Evolutionary conservation across 1,140 invertebrate genomes (phyloP), one percentile per base, ranked within the genome.

Genomic region (Neoseiulus cucumeris): DNA sequence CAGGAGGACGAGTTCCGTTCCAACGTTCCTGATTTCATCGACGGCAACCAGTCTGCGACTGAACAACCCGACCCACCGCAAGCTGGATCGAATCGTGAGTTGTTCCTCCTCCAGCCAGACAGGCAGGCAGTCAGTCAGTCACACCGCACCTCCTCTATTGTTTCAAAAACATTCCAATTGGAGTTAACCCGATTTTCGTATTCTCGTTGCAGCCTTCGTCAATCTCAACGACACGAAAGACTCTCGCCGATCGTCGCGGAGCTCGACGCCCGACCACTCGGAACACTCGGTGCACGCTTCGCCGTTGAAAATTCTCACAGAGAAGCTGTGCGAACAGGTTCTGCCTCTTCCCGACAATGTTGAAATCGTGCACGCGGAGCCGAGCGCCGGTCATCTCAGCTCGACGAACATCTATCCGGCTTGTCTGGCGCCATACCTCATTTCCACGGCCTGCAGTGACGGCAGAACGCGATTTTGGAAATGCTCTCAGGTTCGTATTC

Each of bases 401-500:
- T 96, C 92, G n/a, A 91, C 93, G 1, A 94, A 91, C 41, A 94
- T 98, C 72, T 98, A 98, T 78, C 92, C 94, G 20, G 92, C 92
- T 44, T 98, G 93, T 76, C 86, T 93, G 74, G 91, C 94, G 0
- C 93, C 94, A 0, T 98, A 97, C 72, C 87, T 93, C 55, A 81
- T 98, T 55, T 86, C 90, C 0, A 96, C 92, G 0, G 91, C 92
- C 18, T 94, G 89, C 71, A 87, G 87, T 30, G 91, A 94, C 73
- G 89, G 87, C 66, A 41, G 28, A 30, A 59, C 17, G 25, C 14
- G 51, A 59, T 59, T 59, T 20, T 59, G 51, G 51, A 59, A 33
- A 25, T 59, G 51, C 51, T 1, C 51, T 59, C 51, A 59, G 22
- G 51, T 59, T 6, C 14, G 51, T 25, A 4, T 17, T 22, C 45